These are phyloP conservation scores for Drosophila ochracea DNA, from an alignment of 2,888 invertebrate species.

Conservation along the genomic window DNA sequence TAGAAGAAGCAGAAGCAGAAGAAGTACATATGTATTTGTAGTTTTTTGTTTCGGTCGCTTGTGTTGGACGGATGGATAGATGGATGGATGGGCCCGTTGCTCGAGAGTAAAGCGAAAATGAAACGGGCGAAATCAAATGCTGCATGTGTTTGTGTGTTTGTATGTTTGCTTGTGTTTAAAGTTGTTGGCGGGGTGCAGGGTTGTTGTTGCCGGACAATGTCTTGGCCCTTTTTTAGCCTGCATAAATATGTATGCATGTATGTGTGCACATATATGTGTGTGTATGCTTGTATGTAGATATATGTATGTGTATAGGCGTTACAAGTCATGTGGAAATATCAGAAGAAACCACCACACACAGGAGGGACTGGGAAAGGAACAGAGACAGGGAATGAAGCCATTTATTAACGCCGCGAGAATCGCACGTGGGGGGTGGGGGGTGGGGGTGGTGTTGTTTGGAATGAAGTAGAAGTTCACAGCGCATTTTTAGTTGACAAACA, in stretches of 20 bases:
- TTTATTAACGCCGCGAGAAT: slow-evolving; percentile 4
- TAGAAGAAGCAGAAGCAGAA: slow-evolving; percentile 10
- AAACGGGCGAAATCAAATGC: slow-evolving; percentile 63
- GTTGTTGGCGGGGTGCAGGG: slow-evolving; percentile 38
- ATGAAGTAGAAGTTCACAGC: slow-evolving; percentile 2
- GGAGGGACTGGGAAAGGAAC: slow-evolving; percentile 1
- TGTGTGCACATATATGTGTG: background rate
- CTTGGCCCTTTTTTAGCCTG: slow-evolving; percentile 49
- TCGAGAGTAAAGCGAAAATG: slow-evolving; percentile 49
- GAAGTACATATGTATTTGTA: slow-evolving; percentile 35
- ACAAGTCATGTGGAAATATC: slow-evolving; percentile 34
- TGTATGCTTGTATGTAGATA: background rate
- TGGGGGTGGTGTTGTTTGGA: background rate
- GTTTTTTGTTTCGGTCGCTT: slow-evolving; percentile 36
- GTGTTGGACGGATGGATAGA: slow-evolving; percentile 10
- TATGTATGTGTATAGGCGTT: slow-evolving; percentile 11
- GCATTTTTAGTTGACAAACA: background rate
- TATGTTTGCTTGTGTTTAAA: slow-evolving; percentile 21
- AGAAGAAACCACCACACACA: slow-evolving; percentile 41
- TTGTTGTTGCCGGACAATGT: slow-evolving; percentile 48
- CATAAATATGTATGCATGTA: slow-evolving; percentile 3
- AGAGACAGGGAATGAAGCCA: slow-evolving; percentile 5
- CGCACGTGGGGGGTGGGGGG: background rate
- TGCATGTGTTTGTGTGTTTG: slow-evolving; percentile 43
- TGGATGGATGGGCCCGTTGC: slow-evolving; percentile 25